A percentile compares a stretch with the other conserved stretches of the same genome.
Conservation (phyloP, 2,888 invertebrate species). For the Hypena proboscidalis region DNA sequence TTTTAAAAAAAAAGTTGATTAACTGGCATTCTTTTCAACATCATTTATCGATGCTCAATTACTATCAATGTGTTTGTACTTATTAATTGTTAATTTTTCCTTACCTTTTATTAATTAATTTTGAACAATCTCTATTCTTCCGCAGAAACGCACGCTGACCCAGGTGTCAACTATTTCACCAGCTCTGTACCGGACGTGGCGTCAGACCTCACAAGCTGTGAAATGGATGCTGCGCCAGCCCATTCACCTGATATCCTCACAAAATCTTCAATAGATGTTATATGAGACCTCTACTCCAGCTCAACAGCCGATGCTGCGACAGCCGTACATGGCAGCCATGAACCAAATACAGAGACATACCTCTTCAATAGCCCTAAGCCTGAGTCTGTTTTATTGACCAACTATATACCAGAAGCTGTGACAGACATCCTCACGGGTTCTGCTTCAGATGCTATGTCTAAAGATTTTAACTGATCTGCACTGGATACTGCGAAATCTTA, state of each 20-base stretch:
- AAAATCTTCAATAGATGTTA: too few relatives aligned
- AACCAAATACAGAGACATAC: constrained; percentile 2
- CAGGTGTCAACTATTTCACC: background rate
- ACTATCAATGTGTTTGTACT: too few relatives aligned
- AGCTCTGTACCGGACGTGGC: constrained; percentile 1
- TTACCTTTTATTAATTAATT: constrained; percentile 1
- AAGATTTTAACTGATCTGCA: constrained; percentile 24
- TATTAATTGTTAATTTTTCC: too few relatives aligned
- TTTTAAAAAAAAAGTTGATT: too few relatives aligned
- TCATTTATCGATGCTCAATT: too few relatives aligned
- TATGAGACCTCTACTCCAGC: constrained; percentile 1
- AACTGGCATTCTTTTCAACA: too few relatives aligned
- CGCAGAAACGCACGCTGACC: background rate
- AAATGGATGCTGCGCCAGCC: constrained; percentile 2
- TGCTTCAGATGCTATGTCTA: constrained; percentile 46
- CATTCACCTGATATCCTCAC: too few relatives aligned
- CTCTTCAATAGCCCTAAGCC: constrained; percentile 2
- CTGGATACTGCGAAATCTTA: constrained; percentile 3
- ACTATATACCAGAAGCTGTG: constrained; percentile 1
- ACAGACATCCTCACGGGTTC: constrained; percentile 1
- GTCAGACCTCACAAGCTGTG: constrained; percentile 1
- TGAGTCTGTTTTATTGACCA: constrained; percentile 2
- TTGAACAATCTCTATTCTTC: background rate
- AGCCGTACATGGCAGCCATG: constrained; percentile 3
- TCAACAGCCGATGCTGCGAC: constrained; percentile 4